Base-by-base conservation (phyloP, 2,797 vertebrate species). In the Lates japonicus region DNA sequence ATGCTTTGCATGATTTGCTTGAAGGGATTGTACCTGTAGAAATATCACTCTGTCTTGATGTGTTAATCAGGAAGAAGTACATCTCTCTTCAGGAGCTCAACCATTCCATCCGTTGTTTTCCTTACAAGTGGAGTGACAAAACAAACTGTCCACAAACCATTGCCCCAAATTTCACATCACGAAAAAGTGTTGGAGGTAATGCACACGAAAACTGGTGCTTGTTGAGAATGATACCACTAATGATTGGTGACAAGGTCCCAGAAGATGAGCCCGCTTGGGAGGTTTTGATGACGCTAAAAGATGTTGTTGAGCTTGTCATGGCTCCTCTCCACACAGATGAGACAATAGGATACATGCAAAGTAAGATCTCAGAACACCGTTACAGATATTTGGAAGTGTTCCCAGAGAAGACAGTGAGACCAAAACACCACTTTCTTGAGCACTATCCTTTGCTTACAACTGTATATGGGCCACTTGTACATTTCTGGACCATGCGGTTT, bases 261-360 rank as follows among this genome's bases (percentile, higher is more conserved):
- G 39, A 72, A 68, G 62, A 65, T 74, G 80, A 83, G 2, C 11
- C 58, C 0, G 42, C 10, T 0, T 70, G 61, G 60, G 7, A 81
- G n/a, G 58, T 82, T 79, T 67, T 71, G 66, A 70, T 83, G 65
- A 79, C 16, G 17, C 31, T 81, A n/a, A 74, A 67, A 75, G 81
- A 79, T 71, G 39, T 71, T 66, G 81, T 82, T 61, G 70, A 75
- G 49, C 67, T 76, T 75, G 57, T 79, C 57, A 76, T 79, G 55
- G 48, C 60, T 62, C 71, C 72, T 71, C 1, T 63, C 33, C 72
- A 79, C 25, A 67, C 71, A 60, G 22, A 20, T 57, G 54, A 74
- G 54, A 65, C 60, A 61, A 0, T 78, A 22, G 75, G 70, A 46
- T 78, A 78, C 22, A 44, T 70, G 44, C 1, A 78, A 11, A 70